Evolutionary conservation across 2,797 vertebrate species (phyloP).

Genomic region (Rhincodon typus): DNA sequence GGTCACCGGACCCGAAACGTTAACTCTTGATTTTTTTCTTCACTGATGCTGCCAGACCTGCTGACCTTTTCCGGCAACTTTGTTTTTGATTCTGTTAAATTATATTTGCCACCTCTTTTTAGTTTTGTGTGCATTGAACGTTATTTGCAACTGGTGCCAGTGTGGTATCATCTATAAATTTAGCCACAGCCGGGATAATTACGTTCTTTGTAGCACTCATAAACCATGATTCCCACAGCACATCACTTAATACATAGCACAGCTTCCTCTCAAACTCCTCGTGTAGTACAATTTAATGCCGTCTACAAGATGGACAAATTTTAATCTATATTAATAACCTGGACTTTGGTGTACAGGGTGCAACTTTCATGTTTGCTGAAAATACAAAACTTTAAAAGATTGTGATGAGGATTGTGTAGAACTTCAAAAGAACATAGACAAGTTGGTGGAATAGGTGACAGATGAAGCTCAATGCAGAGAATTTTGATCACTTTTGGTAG

Average conservation of each 20-base stretch:
- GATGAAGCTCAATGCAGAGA: too few species aligned
- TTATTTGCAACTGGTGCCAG: neutral
- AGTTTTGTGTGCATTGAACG: neutral
- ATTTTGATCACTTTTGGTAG: too few species aligned
- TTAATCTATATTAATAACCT: neutral
- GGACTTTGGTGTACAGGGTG: neutral
- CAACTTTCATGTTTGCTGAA: too few species aligned
- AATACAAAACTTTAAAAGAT: too few species aligned
- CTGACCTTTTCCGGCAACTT: too few species aligned
- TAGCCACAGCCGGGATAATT: neutral
- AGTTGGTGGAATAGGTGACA: too few species aligned
- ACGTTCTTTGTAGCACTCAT: neutral
- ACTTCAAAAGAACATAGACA: too few species aligned
- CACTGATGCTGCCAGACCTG: too few species aligned
- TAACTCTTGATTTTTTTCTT: too few species aligned
- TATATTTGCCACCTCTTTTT: neutral
- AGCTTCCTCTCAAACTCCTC: neutral
- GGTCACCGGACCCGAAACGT: too few species aligned
- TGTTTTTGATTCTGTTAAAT: neutral
- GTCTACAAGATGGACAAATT: neutral
- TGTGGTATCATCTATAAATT: neutral
- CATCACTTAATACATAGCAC: neutral
- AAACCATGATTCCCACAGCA: neutral
- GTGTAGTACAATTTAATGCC: neutral
- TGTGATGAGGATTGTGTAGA: too few species aligned